Conservation (phyloP, 92 coral and sea anemone species). For the Siderastrea radians region DNA sequence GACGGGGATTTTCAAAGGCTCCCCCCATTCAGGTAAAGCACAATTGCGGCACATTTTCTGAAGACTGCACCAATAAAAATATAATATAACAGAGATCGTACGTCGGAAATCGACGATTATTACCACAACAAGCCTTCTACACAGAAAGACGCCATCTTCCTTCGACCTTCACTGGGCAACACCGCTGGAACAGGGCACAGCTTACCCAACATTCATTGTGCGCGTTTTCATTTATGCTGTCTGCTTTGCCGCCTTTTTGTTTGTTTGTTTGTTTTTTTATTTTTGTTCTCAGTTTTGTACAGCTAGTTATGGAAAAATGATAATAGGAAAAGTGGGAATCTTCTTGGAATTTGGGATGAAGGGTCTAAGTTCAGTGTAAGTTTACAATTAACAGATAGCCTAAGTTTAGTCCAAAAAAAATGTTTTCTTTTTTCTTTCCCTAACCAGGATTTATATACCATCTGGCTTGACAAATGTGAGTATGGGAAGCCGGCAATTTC, state of each 20-base stretch:
- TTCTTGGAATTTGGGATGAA: too few species aligned
- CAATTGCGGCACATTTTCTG: constrained; percentile 92
- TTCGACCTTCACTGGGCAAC: not conserved
- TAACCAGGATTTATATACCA: too few species aligned
- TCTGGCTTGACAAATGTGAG: too few species aligned
- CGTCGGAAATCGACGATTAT: constrained; percentile 14
- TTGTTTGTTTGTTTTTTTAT: not conserved
- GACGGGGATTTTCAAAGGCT: constrained; percentile 86
- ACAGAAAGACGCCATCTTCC: constrained; percentile 70
- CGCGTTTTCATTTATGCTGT: constrained; percentile 5
- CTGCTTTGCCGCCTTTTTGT: constrained; percentile 8
- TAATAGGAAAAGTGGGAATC: too few species aligned
- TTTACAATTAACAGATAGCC: too few species aligned
- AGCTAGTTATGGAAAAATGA: too few species aligned
- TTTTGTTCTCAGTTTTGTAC: too few species aligned
- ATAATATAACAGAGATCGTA: not conserved
- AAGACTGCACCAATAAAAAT: not conserved
- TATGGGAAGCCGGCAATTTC: not conserved
- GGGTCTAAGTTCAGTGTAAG: too few species aligned
- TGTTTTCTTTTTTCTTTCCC: too few species aligned
- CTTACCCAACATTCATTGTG: constrained; percentile 1
- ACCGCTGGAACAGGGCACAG: constrained; percentile 32
- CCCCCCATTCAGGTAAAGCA: constrained; percentile 98
- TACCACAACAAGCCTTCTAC: constrained; percentile 15
- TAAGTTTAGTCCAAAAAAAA: too few species aligned